Conservation (phyloP, 2,888 invertebrate species). For the Zelleria hepariella region DNA sequence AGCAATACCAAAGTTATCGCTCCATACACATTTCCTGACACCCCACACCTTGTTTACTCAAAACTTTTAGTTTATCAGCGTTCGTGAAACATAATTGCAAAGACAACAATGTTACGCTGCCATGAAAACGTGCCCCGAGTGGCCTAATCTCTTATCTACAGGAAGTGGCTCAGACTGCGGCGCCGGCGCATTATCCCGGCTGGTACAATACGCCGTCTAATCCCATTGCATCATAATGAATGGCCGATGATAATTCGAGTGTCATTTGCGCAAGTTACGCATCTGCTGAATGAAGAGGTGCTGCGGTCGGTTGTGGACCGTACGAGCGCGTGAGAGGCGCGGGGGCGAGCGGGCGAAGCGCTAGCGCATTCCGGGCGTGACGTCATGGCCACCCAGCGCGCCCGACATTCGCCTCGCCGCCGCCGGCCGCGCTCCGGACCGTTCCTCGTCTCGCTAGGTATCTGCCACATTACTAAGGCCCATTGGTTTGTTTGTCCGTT, state of each 20-base stretch:
- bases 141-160: constrained; percentile 48
- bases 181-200: constrained; percentile 45
- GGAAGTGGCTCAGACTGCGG: constrained; percentile 49
- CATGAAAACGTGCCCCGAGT: background rate
- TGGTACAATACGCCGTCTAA: constrained; percentile 29
- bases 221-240: constrained; percentile 18
- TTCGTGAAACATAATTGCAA: background rate
- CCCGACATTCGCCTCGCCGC: constrained; percentile 60
- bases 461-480: constrained; percentile 52
- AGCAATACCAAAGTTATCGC: constrained; percentile 34
- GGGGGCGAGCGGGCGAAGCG: constrained; percentile 31
- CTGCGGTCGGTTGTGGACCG: constrained; percentile 14
- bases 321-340: constrained; percentile 25
- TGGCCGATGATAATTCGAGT: constrained; percentile 5
- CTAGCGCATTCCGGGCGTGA: constrained; percentile 68
- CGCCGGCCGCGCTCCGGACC: constrained; percentile 23
- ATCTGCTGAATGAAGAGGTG: constrained; percentile 44
- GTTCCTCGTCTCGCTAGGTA: constrained; percentile 39
- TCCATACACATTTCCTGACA: constrained; percentile 30
- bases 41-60: constrained; percentile 31
- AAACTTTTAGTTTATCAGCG: background rate
- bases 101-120: background rate
- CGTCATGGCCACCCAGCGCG: constrained; percentile 71
- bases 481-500: constrained; percentile 39
- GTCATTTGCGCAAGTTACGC: background rate